These are phyloP conservation scores for Orchesellides sinensis DNA, from an alignment of 2,888 invertebrate species.

Conservation along the genomic window DNA sequence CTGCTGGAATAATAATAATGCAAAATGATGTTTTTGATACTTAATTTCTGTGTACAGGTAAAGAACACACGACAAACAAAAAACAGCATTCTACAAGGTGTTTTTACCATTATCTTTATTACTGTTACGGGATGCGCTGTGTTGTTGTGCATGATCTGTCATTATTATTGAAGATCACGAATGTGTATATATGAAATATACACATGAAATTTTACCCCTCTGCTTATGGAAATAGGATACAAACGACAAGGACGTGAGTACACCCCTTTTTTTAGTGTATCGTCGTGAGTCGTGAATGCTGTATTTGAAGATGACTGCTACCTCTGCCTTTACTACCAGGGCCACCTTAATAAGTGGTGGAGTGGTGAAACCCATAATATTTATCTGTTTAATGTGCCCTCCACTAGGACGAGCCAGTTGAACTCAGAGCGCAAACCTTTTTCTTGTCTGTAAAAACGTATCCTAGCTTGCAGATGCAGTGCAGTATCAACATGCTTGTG, in stretches of 20 bases:
- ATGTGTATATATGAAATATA: background rate
- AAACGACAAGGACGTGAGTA: no score
- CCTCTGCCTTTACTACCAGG: background rate
- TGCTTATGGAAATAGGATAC: background rate
- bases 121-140: conserved; percentile 17
- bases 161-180: conserved; percentile 18
- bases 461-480: background rate
- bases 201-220: background rate
- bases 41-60: background rate
- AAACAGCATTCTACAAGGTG: background rate
- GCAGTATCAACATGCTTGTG: background rate
- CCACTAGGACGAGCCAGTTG: conserved; percentile 38
- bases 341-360: conserved; percentile 25
- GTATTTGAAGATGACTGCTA: background rate
- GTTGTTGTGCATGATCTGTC: conserved; percentile 23
- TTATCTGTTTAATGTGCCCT: conserved; percentile 20
- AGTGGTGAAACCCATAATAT: conserved; percentile 22
- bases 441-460: background rate
- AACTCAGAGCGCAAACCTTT: background rate
- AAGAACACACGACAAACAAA: conserved; percentile 1
- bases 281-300: no score
- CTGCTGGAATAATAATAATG: no score
- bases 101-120: conserved; percentile 7
- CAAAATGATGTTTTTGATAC: background rate
- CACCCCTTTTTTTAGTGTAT: background rate